Evolutionary conservation across 2,797 vertebrate species (phyloP).

Genomic region (Spinus pinus): DNA sequence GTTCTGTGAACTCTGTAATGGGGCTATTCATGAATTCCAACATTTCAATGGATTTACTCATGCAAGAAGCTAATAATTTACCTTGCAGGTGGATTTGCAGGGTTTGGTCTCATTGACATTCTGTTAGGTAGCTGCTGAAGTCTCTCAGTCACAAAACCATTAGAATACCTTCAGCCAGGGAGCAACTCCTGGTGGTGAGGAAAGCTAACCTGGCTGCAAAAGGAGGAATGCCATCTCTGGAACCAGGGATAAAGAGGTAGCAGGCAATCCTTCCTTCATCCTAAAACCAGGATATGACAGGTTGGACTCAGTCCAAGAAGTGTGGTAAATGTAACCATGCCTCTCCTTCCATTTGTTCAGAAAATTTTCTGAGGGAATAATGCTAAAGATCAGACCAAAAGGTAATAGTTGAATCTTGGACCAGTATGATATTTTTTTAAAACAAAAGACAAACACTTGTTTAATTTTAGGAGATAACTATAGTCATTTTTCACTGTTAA

Average conservation of each 20-base stretch:
- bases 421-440: too few species aligned
- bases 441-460: not conserved
- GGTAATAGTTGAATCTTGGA: not conserved
- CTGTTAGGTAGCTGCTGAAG: not conserved
- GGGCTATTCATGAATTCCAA: not conserved
- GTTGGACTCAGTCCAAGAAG: not conserved
- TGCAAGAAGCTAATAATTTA: not conserved
- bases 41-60: not conserved
- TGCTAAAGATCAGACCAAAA: not conserved
- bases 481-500: not conserved
- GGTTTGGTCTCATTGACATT: not conserved
- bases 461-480: not conserved
- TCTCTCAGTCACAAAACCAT: not conserved
- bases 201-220: not conserved
- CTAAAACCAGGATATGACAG: not conserved
- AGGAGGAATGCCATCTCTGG: not conserved
- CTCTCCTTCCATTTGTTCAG: not conserved
- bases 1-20: not conserved
- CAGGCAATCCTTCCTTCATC: not conserved
- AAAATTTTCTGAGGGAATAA: not conserved
- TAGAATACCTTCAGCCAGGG: not conserved
- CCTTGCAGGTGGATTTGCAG: not conserved
- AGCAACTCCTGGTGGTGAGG: not conserved
- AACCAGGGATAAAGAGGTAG: not conserved
- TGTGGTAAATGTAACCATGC: not conserved